Percentiles rank a stretch among this genome's conserved stretches.
Conservation (phyloP, 2,797 vertebrate species). For the Crocidura indochinensis region DNA sequence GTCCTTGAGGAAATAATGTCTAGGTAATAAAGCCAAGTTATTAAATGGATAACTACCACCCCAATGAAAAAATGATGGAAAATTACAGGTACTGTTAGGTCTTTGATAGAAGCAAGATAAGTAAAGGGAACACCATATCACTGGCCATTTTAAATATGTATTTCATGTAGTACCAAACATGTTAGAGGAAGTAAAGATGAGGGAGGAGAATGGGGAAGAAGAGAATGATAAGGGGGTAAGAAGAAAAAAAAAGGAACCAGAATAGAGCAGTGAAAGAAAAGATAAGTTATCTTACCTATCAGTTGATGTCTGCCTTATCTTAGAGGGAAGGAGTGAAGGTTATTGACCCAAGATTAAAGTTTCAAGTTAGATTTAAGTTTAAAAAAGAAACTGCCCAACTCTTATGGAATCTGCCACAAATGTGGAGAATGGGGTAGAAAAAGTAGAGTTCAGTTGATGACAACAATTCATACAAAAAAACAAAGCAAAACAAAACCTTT, state of each 20-base stretch:
- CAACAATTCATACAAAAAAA: not conserved
- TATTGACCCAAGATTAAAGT: not conserved
- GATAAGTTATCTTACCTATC: not conserved
- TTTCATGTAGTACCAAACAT: not conserved
- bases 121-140: not conserved
- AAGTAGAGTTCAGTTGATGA: not conserved
- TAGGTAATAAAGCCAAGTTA: not conserved
- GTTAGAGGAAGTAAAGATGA: not conserved
- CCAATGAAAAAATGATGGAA: not conserved
- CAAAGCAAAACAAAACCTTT: too few relatives aligned
- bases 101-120: not conserved
- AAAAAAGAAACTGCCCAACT: not conserved
- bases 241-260: too few relatives aligned
- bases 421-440: not conserved
- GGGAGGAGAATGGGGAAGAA: not conserved
- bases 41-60: not conserved
- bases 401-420: not conserved
- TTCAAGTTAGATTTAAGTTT: not conserved
- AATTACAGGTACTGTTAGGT: not conserved
- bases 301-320: not conserved
- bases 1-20: not conserved
- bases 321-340: not conserved
- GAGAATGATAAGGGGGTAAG: not conserved
- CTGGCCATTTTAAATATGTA: not conserved
- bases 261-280: not conserved